Evolutionary conservation across 2,113 vertebrate species (phyloP), one percentile per base, ranked within the genome.

Genomic region (Herpailurus yagouaroundi): DNA sequence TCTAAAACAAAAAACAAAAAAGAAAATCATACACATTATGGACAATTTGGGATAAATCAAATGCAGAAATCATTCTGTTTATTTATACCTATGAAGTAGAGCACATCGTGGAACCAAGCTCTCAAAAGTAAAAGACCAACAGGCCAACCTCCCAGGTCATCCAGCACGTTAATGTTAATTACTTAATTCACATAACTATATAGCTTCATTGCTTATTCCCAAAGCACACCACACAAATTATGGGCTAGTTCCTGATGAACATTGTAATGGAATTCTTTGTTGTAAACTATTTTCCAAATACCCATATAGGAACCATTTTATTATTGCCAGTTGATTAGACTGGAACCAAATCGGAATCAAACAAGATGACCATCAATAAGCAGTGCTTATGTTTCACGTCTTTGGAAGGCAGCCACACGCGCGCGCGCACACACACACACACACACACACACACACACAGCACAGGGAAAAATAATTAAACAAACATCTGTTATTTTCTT

Each of bases 401-500:
- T 96, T 84, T 93, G 52, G 55, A 94, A 96, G 57, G 50, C 11
- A 85, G 60, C 18, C 45, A 92, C 31, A 23, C 2, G 60, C 45
- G 38, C n/a, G 21, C 31, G 27, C 31, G 27, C 45, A 12, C 57
- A 69, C n/a, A 16, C 15, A 41, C 31, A 41, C 8, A 27, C 19
- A 89, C 33, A 76, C 60, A 66, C 77, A 90, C 41, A 29, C 25
- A 4, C 21, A n/a, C 23, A 23, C 13, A 38, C 12, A n/a, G 48
- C 74, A 55, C 23, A 57, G 0, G 7, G 86, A 74, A 87, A 93
- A 96, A 87, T 77, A 94, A 92, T 95, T 80, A 93, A 89, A 38
- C 29, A 80, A 91, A 94, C 91, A 97, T 94, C 92, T 97, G 92
- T 74, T 95, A 95, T 96, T 96, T 96, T 96, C 90, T 95, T 96